Evolutionary conservation across 2,888 invertebrate species (phyloP), one percentile per base, ranked within the genome.

Genomic region (Bibio marci): DNA sequence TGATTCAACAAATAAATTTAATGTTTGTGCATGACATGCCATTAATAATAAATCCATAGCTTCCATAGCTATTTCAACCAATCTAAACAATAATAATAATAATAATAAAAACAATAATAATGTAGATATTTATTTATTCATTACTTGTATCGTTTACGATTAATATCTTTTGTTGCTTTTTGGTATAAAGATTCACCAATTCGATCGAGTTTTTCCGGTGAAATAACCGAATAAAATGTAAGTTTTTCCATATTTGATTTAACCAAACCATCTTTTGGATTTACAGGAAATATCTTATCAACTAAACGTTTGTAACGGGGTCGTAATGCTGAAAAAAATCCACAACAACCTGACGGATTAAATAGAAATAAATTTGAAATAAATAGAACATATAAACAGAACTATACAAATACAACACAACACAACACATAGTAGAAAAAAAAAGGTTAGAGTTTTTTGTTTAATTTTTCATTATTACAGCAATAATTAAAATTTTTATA

Each of bases 221-320:
- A 91, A 51, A 91, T 91, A 35, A 94, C 71, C 3, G 97, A 92
- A 65, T 97, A 98, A 65, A 94, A 98, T 5, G 90, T 94, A 52
- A 98, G 72, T 62, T 97, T 97, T 63, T 97, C 95, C 95, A 98
- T 95, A 59, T 97, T 97, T 47, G 81, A 82, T 63, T 92, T 94
- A 52, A 94, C 90, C 51, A 97, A 70, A 1, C 97, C 97, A 74
- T 95, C 94, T 71, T 80, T 80, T 4, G 92, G 90, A 50, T 83
- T 80, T 2, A 85, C 81, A 1, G 97, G 97, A 62, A 94, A 98
- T 48, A 98, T 97, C 64, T 92, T 92, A 67, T 98, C 97, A 14
- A 98, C 97, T 37, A 97, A 72, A 37, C 94, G 76, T 66, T 95
- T 95, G 69, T 97, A 98, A 41, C 95, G 76, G 18, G 94, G 94